Conservation (phyloP, 2,797 vertebrate genomes). For the Neosilurus mollespiculum region DNA sequence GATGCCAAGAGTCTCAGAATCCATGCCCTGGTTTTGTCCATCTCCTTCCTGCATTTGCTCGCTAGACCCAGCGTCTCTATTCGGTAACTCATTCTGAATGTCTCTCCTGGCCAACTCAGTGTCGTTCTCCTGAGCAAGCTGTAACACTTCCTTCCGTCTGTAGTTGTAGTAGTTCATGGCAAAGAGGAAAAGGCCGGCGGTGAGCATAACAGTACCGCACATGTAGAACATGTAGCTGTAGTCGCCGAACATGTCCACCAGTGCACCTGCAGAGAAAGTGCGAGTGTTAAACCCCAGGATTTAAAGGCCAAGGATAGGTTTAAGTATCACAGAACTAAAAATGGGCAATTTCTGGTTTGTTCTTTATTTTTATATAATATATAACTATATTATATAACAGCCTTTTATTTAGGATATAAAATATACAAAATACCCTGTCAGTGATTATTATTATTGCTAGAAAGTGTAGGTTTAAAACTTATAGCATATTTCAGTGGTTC, state of each 20-base stretch:
- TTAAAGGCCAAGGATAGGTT: not conserved
- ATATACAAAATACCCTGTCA: not conserved
- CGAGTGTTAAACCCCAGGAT: not conserved
- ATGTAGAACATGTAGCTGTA: slow-evolving; percentile 82
- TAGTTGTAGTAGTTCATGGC: slow-evolving; percentile 82
- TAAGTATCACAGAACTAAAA: not conserved
- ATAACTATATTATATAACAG: too few relatives aligned
- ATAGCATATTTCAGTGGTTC: not conserved
- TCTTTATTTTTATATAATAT: not conserved
- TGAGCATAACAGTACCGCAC: slow-evolving; percentile 75
- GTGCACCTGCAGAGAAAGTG: slow-evolving; percentile 64
- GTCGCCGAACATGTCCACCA: slow-evolving; percentile 74
- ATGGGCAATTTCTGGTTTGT: not conserved
- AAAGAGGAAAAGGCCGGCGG: slow-evolving; percentile 78
- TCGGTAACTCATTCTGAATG: not conserved
- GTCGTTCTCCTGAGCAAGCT: slow-evolving; percentile 59
- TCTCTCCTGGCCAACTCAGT: slow-evolving; percentile 51
- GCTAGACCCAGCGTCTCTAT: slow-evolving; percentile 44
- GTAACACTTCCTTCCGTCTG: slow-evolving; percentile 59
- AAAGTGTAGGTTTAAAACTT: not conserved
- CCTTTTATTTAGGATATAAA: not conserved
- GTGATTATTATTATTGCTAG: not conserved
- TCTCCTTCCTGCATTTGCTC: slow-evolving; percentile 40
- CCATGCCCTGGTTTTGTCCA: slow-evolving; percentile 46
- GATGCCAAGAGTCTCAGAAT: not conserved